Conservation (phyloP, 2,888 invertebrate species). For the Ormyrus nitidulus region DNA sequence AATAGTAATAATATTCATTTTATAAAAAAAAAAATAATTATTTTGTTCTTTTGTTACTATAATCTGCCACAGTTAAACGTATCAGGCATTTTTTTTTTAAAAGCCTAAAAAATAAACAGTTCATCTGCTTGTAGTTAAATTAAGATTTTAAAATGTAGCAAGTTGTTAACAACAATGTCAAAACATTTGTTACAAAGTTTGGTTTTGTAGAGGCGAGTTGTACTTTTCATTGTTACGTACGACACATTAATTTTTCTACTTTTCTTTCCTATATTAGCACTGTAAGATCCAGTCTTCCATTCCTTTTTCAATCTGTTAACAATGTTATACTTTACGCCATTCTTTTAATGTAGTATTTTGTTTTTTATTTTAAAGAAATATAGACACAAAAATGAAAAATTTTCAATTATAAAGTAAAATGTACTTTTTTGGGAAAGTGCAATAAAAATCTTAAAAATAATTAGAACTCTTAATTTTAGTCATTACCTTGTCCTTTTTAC, state of each 20-base stretch:
- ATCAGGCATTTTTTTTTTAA: constrained; percentile 9
- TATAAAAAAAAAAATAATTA: constrained; percentile 9
- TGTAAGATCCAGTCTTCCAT: constrained; percentile 60
- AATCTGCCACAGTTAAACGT: constrained; percentile 1
- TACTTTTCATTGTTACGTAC: constrained; percentile 37
- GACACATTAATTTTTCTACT: constrained; percentile 38
- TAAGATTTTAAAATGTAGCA: constrained; percentile 36
- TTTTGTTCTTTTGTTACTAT: constrained; percentile 17
- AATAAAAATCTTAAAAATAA: constrained; percentile 69
- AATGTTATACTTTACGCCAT: constrained; percentile 27
- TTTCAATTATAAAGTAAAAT: constrained; percentile 58
- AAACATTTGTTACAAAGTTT: constrained; percentile 61
- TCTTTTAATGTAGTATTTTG: constrained; percentile 34
- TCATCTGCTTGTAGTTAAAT: constrained; percentile 34
- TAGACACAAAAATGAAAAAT: constrained; percentile 36
- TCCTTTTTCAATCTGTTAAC: constrained; percentile 31
- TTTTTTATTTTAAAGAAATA: constrained; percentile 55
- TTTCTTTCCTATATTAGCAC: constrained; percentile 59
- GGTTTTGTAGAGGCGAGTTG: constrained; percentile 65
- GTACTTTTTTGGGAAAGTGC: constrained; percentile 72
- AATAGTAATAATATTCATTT: not conserved
- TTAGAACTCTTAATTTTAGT: constrained; percentile 2
- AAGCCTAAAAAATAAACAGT: constrained; percentile 12
- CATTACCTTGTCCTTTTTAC: not conserved
- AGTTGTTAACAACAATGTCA: constrained; percentile 37